These are phyloP conservation scores for Dasypolia templi DNA, from an alignment of 2,888 invertebrate species.

Conservation along the genomic window DNA sequence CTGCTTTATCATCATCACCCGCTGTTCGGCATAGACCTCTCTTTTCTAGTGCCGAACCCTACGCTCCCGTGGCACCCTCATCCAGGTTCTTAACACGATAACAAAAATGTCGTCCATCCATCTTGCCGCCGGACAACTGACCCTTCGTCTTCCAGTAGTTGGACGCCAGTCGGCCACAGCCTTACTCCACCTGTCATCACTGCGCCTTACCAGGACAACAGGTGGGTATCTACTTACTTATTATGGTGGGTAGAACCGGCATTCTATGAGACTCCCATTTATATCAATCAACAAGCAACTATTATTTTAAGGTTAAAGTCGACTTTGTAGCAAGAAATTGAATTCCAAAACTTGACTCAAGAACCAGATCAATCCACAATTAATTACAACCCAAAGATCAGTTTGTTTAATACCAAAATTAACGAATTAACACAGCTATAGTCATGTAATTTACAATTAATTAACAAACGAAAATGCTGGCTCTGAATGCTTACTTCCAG, in stretches of 20 bases:
- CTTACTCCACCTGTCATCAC: too few relatives aligned
- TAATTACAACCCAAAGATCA: constrained; percentile 62
- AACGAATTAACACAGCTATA: constrained; percentile 86
- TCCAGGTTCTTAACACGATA: too few relatives aligned
- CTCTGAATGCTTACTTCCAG: constrained; percentile 85
- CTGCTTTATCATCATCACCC: too few relatives aligned
- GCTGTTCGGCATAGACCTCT: not conserved
- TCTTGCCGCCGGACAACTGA: too few relatives aligned
- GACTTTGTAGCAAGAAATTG: constrained; percentile 37
- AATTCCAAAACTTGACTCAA: constrained; percentile 42
- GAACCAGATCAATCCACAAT: constrained; percentile 50
- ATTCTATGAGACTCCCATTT: not conserved
- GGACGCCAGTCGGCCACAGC: too few relatives aligned
- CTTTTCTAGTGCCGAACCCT: too few relatives aligned
- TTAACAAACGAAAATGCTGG: constrained; percentile 88
- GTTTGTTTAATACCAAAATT: constrained; percentile 79
- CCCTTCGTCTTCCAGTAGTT: too few relatives aligned
- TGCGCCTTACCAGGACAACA: too few relatives aligned
- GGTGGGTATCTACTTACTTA: too few relatives aligned
- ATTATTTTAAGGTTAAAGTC: constrained; percentile 16
- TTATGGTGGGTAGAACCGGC: not conserved
- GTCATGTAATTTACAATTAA: constrained; percentile 89
- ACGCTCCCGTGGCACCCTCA: too few relatives aligned
- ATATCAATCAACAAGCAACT: constrained; percentile 5
- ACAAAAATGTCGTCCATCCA: too few relatives aligned